Base-by-base conservation (phyloP, 2,797 vertebrate genomes). In the Thunnus albacares region DNA sequence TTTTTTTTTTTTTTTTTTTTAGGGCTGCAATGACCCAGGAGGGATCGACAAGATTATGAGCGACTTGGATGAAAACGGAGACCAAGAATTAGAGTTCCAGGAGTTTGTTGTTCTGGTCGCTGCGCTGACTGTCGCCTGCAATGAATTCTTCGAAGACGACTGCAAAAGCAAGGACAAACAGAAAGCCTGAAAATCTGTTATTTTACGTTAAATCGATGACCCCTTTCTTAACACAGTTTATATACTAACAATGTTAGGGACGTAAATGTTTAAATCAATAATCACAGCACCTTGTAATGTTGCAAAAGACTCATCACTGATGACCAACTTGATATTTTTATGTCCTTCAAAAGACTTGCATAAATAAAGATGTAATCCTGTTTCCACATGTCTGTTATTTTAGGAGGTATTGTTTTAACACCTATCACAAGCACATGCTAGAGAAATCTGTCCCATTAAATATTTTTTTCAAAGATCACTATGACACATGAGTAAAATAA, bases 71-170 rank as follows among this genome's bases (percentile, higher is more conserved):
- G 96, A 96, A 58, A 96, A 99, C 2, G 83, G 92, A 1, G 98
- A 99, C 0, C 97, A 97, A 0, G 92, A 99, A 59, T 96, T 99
- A 81, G 96, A 99, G 88, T 99, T 99, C 90, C 95, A 97, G 91
- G 98, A 99, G 87, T 99, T 96, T 18, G 96, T 99, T n/a, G 86
- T 96, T 38, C 90, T 99, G 87, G 96, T 99, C 30, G 96, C 96
- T 0, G 94, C 95, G 0, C 93, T 99, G 85, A 98, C 97, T 0
- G 94, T 99, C 78, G 95, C 96, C 73, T 97, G 97, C 89, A 98
- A 98, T 82, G 95, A 95, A 0, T 97, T 98, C 94, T 98, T 99
- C 86, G 91, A 95, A 78, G 95, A 97, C 85, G 30, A 4, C 63
- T 60, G 11, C 43, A 8, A 12, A 12, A 68, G 2, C 1, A 43